Percentiles rank a stretch among this genome's conserved stretches.
Conservation (phyloP, 2,888 invertebrate species). For the Labia minor region DNA sequence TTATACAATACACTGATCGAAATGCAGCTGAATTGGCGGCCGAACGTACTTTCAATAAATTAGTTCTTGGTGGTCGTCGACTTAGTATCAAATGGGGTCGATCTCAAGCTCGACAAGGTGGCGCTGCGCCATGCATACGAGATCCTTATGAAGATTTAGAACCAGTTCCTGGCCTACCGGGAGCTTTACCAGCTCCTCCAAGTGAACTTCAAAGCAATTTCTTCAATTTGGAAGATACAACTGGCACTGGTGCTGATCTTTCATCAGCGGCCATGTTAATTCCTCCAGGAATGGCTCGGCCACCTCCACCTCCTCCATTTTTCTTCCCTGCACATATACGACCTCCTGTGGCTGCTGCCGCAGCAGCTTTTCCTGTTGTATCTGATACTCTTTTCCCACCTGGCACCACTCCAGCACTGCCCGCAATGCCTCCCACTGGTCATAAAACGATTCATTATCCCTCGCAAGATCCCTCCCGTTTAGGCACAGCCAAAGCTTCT, state of each 20-base stretch:
- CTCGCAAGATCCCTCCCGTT: constrained; percentile 88
- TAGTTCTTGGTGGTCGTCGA: constrained; percentile 71
- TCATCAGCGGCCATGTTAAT: constrained; percentile 37
- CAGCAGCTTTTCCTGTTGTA: constrained; percentile 20
- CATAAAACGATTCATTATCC: constrained; percentile 66
- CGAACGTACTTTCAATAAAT: constrained; percentile 89
- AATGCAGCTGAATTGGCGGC: constrained; percentile 87
- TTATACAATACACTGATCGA: constrained; percentile 89
- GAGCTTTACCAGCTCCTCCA: constrained; percentile 52
- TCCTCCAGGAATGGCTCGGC: constrained; percentile 28
- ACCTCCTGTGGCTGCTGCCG: constrained; percentile 25
- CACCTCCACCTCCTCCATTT: constrained; percentile 24
- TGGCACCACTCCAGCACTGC: constrained; percentile 31
- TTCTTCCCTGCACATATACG: not conserved
- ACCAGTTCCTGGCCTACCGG: constrained; percentile 68
- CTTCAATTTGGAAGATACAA: constrained; percentile 48
- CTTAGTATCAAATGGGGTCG: constrained; percentile 98
- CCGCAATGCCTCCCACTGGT: constrained; percentile 44
- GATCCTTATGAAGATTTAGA: constrained; percentile 39
- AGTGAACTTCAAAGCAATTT: constrained; percentile 54
- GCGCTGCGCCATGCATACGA: constrained; percentile 28
- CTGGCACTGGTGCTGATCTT: constrained; percentile 38
- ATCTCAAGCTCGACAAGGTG: constrained; percentile 66
- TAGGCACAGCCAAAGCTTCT: constrained; percentile 35
- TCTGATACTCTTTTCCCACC: constrained; percentile 27